Conservation (phyloP, 2,888 invertebrate species). For the Tortrix viridana region DNA sequence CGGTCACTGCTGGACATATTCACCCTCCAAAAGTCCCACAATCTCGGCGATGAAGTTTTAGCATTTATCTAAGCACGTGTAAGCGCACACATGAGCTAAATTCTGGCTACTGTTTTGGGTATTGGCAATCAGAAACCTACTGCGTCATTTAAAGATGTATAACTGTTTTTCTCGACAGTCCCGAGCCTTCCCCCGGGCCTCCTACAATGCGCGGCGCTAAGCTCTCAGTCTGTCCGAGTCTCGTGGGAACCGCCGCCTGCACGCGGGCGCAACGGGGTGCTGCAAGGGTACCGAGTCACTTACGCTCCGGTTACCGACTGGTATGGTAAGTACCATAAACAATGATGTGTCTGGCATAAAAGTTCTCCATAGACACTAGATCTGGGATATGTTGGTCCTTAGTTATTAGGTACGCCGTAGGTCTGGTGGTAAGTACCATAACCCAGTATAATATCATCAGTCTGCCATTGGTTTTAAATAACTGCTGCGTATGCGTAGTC, state of each 20-base stretch:
- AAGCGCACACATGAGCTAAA: too few species aligned
- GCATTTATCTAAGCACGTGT: too few species aligned
- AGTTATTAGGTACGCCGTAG: not conserved
- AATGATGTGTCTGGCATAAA: not conserved
- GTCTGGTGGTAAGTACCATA: not conserved
- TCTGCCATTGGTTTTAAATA: not conserved
- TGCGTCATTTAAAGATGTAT: not conserved
- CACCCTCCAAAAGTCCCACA: too few species aligned
- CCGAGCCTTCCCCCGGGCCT: slow-evolving; percentile 94
- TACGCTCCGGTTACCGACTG: slow-evolving; percentile 91
- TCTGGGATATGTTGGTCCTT: too few species aligned
- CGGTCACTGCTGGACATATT: too few species aligned
- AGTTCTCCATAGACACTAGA: too few species aligned
- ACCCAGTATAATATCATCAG: too few species aligned
- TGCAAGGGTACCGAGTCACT: slow-evolving; percentile 93
- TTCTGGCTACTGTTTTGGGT: too few species aligned
- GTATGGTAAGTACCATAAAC: slow-evolving; percentile 86
- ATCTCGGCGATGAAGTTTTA: too few species aligned
- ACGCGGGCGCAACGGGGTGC: slow-evolving; percentile 92
- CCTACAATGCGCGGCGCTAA: slow-evolving; percentile 91
- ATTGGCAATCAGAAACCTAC: not conserved
- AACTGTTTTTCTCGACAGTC: slow-evolving; percentile 77
- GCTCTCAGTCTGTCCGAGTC: slow-evolving; percentile 93
- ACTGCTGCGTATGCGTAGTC: too few species aligned
- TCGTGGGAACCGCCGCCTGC: slow-evolving; percentile 93